phyloP scores from a whole-genome alignment of 2,888 invertebrate species.

The Schizotus pectinicornis region DNA sequence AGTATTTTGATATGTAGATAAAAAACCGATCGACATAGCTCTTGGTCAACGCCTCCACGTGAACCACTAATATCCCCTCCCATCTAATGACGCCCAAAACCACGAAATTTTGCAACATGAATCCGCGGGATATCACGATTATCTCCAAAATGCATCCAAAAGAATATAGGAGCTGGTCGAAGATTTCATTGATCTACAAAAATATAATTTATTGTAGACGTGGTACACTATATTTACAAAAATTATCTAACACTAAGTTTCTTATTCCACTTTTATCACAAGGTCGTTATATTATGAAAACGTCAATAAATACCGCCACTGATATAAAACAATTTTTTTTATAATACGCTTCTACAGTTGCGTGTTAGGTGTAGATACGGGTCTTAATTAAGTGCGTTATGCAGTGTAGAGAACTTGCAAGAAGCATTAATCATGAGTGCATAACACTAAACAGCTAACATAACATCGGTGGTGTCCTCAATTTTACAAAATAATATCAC shows the following conservation, averaged over 20 bases:
- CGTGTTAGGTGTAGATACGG: neutral
- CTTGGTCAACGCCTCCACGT: too few relatives aligned
- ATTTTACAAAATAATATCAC: slow-evolving; percentile 5
- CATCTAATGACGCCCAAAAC: neutral
- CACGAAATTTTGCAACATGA: neutral
- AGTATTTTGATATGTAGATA: slow-evolving; percentile 27
- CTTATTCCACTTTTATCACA: slow-evolving; percentile 27
- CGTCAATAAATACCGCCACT: neutral
- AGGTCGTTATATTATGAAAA: slow-evolving; percentile 16
- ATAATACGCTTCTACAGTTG: neutral
- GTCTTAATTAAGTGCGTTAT: neutral
- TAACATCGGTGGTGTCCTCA: neutral
- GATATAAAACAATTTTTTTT: neutral
- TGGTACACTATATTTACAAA: too few relatives aligned
- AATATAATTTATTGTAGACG: slow-evolving; percentile 15
- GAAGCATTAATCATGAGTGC: neutral
- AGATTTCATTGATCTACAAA: neutral
- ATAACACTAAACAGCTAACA: neutral
- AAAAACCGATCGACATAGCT: neutral
- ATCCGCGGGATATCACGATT: too few relatives aligned
- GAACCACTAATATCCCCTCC: neutral
- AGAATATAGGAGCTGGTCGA: too few relatives aligned
- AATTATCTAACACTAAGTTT: too few relatives aligned
- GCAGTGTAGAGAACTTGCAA: neutral
- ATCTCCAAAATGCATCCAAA: too few relatives aligned